Base-by-base conservation (phyloP, 2,113 vertebrate species). In the Acinonyx jubatus region DNA sequence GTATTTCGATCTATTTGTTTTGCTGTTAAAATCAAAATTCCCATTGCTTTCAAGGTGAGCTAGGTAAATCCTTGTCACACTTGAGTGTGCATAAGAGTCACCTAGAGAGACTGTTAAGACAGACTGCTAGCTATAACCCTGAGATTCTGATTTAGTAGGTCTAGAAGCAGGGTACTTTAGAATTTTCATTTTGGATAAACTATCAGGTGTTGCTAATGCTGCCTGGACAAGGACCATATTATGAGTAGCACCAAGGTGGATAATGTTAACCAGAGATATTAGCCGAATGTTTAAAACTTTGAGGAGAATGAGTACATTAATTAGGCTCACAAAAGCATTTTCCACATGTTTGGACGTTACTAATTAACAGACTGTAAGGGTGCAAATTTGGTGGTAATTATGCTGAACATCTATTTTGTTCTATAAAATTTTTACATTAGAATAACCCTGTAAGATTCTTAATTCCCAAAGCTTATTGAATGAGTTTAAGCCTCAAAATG, bases 321-420 rank as follows among this genome's bases (percentile, higher is more conserved):
- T 80, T 57, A 85, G 38, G 18, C 29, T 69, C 33, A 55, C 3
- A 52, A 76, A 85, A 86, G 2, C 5, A 23, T 92, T 18, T 94
- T 63, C 38, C 61, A 50, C 19, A 65, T 57, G 18, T 83, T 71
- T 96, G 66, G 71, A 57, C 57, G 12, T 65, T 91, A 71, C 78
- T 36, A 21, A 92, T 90, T 33, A 96, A 52, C 21, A 63, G 14
- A 96, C 2, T 89, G 91, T 55, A 89, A 78, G 45, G 9, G 6
- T 91, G 7, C 33, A 94, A 89, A 90, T 76, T 76, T 90, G 68
- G 16, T 89, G 27, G 23, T 52, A 94, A 78, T n/a, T 91, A 94
- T 69, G 21, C 23, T 73, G 68, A 87, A 38, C 29, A 81, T 71
- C 66, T 78, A 55, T 61, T 89, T 94, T 93, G 16, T 88, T 85